Base-by-base conservation (phyloP, 2,888 invertebrate genomes). In the Nomada fabriciana region DNA sequence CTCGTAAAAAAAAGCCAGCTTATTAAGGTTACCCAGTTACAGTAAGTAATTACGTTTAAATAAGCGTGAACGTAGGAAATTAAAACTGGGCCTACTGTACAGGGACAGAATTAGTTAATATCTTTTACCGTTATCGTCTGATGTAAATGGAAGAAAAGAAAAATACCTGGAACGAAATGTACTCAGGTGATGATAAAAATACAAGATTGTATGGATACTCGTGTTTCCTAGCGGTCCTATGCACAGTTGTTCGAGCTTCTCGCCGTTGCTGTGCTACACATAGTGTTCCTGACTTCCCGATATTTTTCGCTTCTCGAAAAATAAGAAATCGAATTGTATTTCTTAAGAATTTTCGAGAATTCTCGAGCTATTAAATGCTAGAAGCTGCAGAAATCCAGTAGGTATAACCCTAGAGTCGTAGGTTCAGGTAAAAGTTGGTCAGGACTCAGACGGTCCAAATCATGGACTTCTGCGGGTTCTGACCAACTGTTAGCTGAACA, bases 131-230 rank as follows among this genome's bases (percentile, higher is more conserved):
- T 23, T 52, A 36, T 20, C 69, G 52, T 23, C n/a, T 2, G 2
- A 55, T 11, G 4, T n/a, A 1, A 20, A 50, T 9, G 5, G 15
- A 29, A 57, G 18, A 50, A 36, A 7, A 29, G 5, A 36, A 5
- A 36, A 7, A 23, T 10, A 2, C 13, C 13, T 15, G 13, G 23
- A 36, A 36, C 36, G 13, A 47, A 61, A 7, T 4, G 52, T 61
- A 15, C 4, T 10, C 29, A 2, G 3, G 13, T 0, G n/a, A 13
- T 11, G 20, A 55, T 29, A 47, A 11, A 9, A 18, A n/a, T 13
- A 47, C 10, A 11, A 52, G 65, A 76, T 76, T 25, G 67, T 29
- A 67, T 67, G 67, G 71, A 52, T 72, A 77, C 43, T 69, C 72
- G 68, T 57, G 78, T 60, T 69, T 13, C 2, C 18, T 13, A 20